These are phyloP conservation scores for Anodontia alba DNA, from an alignment of 2,888 invertebrate species.

Conservation along the genomic window DNA sequence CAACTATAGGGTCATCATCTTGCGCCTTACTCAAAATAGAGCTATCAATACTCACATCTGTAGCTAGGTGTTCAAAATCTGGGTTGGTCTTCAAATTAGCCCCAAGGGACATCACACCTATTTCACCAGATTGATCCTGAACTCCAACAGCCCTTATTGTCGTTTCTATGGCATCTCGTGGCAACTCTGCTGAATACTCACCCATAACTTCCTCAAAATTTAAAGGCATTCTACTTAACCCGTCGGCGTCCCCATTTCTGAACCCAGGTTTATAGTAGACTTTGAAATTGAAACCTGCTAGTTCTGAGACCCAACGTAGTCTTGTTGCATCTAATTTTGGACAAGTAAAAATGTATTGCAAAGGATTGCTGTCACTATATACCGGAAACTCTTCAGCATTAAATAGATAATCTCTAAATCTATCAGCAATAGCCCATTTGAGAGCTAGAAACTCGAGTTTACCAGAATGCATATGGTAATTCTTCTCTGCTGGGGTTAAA, in stretches of 20 bases:
- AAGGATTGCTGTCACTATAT: slow-evolving; percentile 52
- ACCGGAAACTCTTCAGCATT: slow-evolving; percentile 46
- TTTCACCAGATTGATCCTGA: neutral
- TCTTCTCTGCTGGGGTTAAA: slow-evolving; percentile 59
- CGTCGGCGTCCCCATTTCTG: slow-evolving; percentile 32
- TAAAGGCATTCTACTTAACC: slow-evolving; percentile 30
- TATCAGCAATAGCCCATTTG: neutral
- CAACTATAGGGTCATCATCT: neutral
- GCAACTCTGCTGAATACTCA: slow-evolving; percentile 1
- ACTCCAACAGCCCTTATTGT: too few species aligned
- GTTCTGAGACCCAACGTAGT: neutral
- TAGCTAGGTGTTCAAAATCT: neutral
- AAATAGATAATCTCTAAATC: slow-evolving; percentile 60
- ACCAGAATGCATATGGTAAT: slow-evolving; percentile 62
- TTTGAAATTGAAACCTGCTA: slow-evolving; percentile 15
- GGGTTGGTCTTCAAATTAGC: neutral
- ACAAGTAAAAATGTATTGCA: slow-evolving; percentile 44
- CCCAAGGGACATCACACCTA: slow-evolving; percentile 5
- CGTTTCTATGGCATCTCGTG: slow-evolving; percentile 5
- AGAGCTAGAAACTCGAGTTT: slow-evolving; percentile 55
- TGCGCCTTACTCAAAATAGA: neutral
- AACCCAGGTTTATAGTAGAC: slow-evolving; percentile 29
- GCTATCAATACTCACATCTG: slow-evolving; percentile 6
- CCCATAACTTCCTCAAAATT: neutral
- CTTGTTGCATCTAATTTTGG: neutral